Evolutionary conservation across 1,140 invertebrate species (phyloP).

Genomic region (Trialeurodes vaporariorum): DNA sequence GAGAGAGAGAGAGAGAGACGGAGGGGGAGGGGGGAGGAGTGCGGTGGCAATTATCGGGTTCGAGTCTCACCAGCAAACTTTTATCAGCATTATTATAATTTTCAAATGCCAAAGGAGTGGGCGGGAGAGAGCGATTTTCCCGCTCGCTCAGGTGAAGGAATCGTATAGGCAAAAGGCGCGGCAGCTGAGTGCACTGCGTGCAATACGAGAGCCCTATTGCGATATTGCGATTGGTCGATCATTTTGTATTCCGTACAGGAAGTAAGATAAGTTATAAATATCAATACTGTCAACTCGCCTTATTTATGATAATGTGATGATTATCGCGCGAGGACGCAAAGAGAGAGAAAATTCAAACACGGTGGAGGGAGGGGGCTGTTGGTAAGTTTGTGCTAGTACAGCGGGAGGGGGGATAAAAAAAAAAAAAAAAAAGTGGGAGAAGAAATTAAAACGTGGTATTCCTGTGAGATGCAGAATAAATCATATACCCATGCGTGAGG

Average conservation of each 20-base stretch:
- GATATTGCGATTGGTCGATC: too few species aligned
- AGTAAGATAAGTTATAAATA: not conserved
- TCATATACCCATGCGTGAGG: not conserved
- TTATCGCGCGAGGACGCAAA: too few species aligned
- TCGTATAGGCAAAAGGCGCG: too few species aligned
- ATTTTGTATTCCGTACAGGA: not conserved
- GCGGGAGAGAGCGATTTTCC: too few species aligned
- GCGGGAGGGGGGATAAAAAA: not conserved
- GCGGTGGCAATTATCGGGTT: not conserved
- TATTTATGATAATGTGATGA: conserved; percentile 1
- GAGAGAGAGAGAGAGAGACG: too few species aligned
- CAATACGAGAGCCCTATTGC: too few species aligned
- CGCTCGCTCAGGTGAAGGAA: too few species aligned
- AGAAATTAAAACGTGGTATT: not conserved
- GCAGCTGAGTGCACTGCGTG: too few species aligned
- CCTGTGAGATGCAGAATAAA: not conserved
- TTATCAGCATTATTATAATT: not conserved
- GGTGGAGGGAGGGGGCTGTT: too few species aligned
- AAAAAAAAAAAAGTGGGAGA: not conserved
- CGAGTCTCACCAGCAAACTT: not conserved
- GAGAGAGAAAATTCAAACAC: not conserved
- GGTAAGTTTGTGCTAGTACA: too few species aligned
- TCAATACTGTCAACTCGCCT: not conserved
- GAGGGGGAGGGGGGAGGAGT: too few species aligned
- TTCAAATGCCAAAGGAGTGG: not conserved